Base-by-base conservation (phyloP, 2,797 vertebrate genomes). In the Protonibea diacanthus region DNA sequence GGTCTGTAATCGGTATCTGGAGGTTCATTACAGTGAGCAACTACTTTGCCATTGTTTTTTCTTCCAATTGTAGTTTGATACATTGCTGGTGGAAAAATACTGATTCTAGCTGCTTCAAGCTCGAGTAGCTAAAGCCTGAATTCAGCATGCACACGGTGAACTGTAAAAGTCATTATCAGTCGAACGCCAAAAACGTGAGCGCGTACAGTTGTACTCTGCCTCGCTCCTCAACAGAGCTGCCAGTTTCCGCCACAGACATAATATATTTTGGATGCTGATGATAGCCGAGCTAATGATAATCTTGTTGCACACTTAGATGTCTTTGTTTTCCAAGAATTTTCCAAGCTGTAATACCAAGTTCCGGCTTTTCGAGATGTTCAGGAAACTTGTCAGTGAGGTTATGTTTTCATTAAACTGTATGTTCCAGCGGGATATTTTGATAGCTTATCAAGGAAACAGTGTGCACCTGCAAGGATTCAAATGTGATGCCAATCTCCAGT, bases 381-480 rank as follows among this genome's bases (percentile, higher is more conserved):
- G 9, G 44, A 17, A 44, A 49, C 29, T 9, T 52, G 48, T 52
- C 62, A 40, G 48, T 40, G 20, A 40, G 33, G 14, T 49, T 53
- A 17, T 42, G 42, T 53, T 23, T 45, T 56, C n/a, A 38, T 49
- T 65, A 53, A 53, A 63, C 33, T 38, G 33, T 38, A 38, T 38
- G 61, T 61, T 74, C 23, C 38, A 40, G 47, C 15, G 66, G 25
- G 20, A 56, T 44, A 14, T 51, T 45, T 38, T 59, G 27, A 70
- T 21, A 38, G 60, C 65, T 71, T 51, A 62, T 71, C 12, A 6
- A 63, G 38, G 8, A 78, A 27, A 53, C 49, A 56, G 58, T 55
- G 15, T 44, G 51, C 45, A 71, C 38, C 57, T 61, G 56, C 40
- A 74, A 44, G 53, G 40, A 55, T 65, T 18, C 20, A 76, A 33